These are phyloP conservation scores for Cossypha dichroa DNA, from an alignment of 2,797 vertebrate genomes.

Conservation along the genomic window DNA sequence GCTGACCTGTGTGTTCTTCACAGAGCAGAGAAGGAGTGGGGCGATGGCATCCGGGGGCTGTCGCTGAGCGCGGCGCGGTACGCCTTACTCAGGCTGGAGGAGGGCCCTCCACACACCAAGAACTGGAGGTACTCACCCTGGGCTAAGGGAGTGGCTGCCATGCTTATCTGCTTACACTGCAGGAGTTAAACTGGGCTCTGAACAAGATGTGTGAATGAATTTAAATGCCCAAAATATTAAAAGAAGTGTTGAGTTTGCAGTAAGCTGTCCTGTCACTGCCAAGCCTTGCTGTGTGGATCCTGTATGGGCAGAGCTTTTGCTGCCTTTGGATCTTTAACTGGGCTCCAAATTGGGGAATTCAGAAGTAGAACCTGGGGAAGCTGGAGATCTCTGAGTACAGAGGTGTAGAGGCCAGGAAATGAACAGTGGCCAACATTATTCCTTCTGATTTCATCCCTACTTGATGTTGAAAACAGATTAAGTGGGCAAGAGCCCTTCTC, in stretches of 20 bases:
- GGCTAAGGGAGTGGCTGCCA: not conserved
- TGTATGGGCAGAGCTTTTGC: not conserved
- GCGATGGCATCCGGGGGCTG: conserved; percentile 94
- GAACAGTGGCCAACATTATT: not conserved
- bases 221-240: not conserved
- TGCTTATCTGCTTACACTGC: not conserved
- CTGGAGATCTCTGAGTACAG: not conserved
- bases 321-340: not conserved
- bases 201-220: not conserved
- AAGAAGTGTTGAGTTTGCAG: not conserved
- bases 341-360: not conserved
- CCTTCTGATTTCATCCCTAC: not conserved
- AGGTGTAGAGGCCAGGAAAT: not conserved
- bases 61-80: conserved; percentile 95
- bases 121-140: conserved; percentile 89
- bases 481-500: not conserved
- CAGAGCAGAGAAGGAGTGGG: conserved; percentile 99
- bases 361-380: not conserved
- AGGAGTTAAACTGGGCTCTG: not conserved
- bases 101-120: conserved; percentile 95
- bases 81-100: conserved; percentile 89
- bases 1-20: not conserved
- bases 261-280: not conserved
- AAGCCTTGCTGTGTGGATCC: not conserved
- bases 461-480: not conserved